Conservation (phyloP, 2,113 vertebrate genomes). For the Melanerpes aurifrons region DNA sequence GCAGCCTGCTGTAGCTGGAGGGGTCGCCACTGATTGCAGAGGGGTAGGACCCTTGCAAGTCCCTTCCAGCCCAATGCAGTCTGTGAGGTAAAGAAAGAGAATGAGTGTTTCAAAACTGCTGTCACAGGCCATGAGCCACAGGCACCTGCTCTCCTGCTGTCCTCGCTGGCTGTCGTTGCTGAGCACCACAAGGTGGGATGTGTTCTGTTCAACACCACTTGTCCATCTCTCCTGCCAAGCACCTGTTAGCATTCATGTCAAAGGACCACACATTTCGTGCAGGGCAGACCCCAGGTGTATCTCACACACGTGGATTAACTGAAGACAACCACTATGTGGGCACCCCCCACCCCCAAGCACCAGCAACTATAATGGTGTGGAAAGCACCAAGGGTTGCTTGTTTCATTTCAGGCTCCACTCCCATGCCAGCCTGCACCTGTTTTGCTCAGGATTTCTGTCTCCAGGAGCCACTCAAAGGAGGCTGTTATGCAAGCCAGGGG, state of each 20-base stretch:
- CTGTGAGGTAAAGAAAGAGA: neutral
- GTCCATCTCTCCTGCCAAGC: neutral
- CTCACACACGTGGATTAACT: neutral
- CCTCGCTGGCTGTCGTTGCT: neutral
- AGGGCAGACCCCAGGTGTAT: neutral
- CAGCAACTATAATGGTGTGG: neutral
- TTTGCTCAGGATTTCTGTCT: neutral
- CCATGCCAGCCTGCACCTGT: neutral
- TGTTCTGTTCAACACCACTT: neutral
- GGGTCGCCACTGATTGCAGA: too few species aligned
- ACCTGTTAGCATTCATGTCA: conserved; percentile 9
- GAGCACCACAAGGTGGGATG: neutral
- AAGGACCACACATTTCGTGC: neutral
- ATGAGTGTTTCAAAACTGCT: neutral
- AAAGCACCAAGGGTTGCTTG: neutral
- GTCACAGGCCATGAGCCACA: neutral
- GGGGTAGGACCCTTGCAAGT: too few species aligned
- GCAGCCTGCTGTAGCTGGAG: too few species aligned
- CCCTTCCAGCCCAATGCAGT: too few species aligned
- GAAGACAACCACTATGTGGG: neutral
- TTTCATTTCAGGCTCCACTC: neutral
- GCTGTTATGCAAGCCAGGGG: neutral
- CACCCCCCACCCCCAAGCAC: neutral
- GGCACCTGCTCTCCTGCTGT: neutral
- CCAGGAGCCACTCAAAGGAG: neutral